Evolutionary conservation across 1,140 invertebrate genomes (phyloP).

Genomic region (Drosophila miranda): DNA sequence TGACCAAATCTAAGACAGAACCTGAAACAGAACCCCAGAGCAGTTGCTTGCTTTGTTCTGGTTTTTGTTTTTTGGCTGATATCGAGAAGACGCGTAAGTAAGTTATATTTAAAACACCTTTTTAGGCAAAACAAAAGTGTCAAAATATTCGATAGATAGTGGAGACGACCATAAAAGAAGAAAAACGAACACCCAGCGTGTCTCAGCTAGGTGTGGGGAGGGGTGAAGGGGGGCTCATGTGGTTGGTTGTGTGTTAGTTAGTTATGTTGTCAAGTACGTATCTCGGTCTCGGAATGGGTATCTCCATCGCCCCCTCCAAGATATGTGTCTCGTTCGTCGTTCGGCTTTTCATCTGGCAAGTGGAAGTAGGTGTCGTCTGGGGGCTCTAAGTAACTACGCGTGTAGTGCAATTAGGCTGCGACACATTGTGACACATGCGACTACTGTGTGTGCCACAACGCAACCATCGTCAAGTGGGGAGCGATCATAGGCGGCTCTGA

Average conservation of each 20-base stretch:
- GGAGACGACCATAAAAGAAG: conserved; percentile 21
- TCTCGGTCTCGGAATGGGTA: conserved; percentile 3
- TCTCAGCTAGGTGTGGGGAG: conserved; percentile 1
- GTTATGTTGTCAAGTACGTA: conserved; percentile 27
- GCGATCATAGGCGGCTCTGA: conserved; percentile 1
- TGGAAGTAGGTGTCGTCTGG: conserved; percentile 31
- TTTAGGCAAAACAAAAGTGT: conserved; percentile 76
- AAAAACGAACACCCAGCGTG: conserved; percentile 74
- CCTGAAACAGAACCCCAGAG: conserved; percentile 1
- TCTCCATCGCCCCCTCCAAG: background rate
- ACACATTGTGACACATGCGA: conserved; percentile 67
- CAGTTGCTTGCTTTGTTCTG: conserved; percentile 17
- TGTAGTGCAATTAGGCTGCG: conserved; percentile 71
- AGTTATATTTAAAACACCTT: conserved; percentile 76
- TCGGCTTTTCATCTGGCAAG: conserved; percentile 10
- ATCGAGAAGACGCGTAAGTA: conserved; percentile 44
- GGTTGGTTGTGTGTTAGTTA: background rate
- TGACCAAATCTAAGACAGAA: conserved; percentile 25
- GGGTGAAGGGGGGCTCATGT: conserved; percentile 1
- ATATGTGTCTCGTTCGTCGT: background rate
- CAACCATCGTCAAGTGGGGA: background rate
- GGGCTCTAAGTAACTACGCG: conserved; percentile 64
- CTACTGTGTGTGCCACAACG: conserved; percentile 58
- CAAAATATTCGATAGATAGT: conserved; percentile 64
- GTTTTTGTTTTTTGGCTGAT: conserved; percentile 5